phyloP scores from a whole-genome alignment of 2,113 vertebrate species.

The Lampris megalopsis region DNA sequence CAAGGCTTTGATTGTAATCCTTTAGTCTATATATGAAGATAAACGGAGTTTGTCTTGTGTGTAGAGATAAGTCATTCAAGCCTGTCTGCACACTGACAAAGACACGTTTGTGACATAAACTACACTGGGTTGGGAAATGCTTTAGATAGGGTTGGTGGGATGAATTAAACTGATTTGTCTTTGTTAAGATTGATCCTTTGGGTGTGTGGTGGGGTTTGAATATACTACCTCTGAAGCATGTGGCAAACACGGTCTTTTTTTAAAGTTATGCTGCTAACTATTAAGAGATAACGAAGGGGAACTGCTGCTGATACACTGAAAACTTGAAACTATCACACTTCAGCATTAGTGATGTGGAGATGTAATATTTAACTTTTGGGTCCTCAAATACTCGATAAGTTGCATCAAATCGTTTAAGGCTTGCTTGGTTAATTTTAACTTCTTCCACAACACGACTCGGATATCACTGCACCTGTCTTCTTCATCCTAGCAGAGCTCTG shows the following conservation, averaged over 20 bases:
- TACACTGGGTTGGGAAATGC: conserved; percentile 5
- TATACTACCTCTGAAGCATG: not conserved
- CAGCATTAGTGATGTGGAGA: too few species aligned
- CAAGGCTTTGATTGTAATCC: conserved; percentile 39
- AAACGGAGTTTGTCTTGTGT: conserved; percentile 32
- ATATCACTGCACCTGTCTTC: not conserved
- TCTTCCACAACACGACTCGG: not conserved
- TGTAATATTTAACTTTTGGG: too few species aligned
- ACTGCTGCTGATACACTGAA: too few species aligned
- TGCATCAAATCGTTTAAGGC: too few species aligned
- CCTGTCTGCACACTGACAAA: conserved; percentile 58
- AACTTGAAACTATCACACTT: too few species aligned
- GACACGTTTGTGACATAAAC: conserved; percentile 48
- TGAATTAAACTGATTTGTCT: conserved; percentile 18
- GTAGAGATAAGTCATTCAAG: conserved; percentile 54
- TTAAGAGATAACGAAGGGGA: too few species aligned
- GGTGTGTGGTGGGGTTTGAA: not conserved
- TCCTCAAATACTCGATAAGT: too few species aligned
- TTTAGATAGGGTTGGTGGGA: conserved; percentile 24
- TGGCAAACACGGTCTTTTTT: not conserved
- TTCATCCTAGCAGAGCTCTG: not conserved
- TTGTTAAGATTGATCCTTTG: conserved; percentile 22
- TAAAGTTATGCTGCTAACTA: not conserved
- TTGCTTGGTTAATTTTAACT: not conserved
- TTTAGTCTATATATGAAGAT: conserved; percentile 25